Evolutionary conservation across 1,140 invertebrate species (phyloP), one percentile per base, ranked within the genome.

Genomic region (Hestina assimilis): DNA sequence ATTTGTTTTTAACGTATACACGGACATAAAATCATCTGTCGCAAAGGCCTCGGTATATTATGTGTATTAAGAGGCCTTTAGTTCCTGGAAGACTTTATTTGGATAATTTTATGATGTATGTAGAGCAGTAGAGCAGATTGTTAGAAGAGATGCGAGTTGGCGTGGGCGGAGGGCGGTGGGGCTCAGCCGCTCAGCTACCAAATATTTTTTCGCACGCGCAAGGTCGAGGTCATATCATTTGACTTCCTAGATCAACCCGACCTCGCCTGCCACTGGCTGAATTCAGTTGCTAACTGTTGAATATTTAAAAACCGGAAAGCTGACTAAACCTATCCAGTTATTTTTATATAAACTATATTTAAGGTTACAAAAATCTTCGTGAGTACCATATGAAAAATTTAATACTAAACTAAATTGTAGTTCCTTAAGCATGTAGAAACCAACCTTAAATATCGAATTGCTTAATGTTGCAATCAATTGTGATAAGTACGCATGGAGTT

Each of bases 141-240:
- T 48, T 56, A 43, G 52, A 55, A 26, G 14, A 46, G 48, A 59
- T 33, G 21, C 17, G 62, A 52, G 33, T 21, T 15, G 35, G 51
- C 35, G 66, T 62, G 63, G 66, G 53, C 28, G 33, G 67, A 31
- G 62, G 45, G 58, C 52, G 51, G 62, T 33, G 45, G 33, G 29
- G 9, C 28, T 47, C 12, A 8, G 40, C 20, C 1, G 20, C 9
- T 5, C 75, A 63, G 66, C 59, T 77, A 66, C 70, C 78, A 71
- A 84, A 84, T 74, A 80, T 77, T 85, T 83, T 87, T 86, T 83
- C 80, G 77, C 83, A 74, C 69, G 62, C 43, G 59, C 84, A 84
- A 87, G 81, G 83, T 83, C 83, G 75, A 86, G 81, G 83, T 80
- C 75, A 66, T 57, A 78, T 72, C 73, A 73, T 65, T 88, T 81